Evolutionary conservation across 2,797 vertebrate genomes (phyloP).

Genomic region (Sarcoramphus papa): DNA sequence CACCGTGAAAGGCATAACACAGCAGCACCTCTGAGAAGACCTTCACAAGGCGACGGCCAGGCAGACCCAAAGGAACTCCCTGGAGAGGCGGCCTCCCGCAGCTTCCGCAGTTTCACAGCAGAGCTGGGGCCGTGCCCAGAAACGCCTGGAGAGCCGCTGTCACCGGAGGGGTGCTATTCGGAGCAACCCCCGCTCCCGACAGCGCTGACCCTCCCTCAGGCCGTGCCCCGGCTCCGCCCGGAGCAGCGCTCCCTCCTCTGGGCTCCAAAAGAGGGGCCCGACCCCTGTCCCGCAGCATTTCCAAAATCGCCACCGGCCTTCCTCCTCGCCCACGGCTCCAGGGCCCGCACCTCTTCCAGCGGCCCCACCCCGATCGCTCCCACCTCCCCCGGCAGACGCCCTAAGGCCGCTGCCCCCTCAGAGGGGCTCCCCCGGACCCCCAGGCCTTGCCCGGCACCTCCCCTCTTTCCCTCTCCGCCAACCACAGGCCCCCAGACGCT

Average conservation of each 20-base stretch:
- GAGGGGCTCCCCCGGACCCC: too few species aligned
- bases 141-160: fast-evolving
- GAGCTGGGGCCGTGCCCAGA: neutral
- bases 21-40: fast-evolving
- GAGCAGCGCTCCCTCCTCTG: neutral
- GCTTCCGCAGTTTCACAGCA: neutral
- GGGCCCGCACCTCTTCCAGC: neutral
- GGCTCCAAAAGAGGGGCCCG: neutral
- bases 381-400: too few species aligned
- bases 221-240: neutral
- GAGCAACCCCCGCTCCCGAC: neutral
- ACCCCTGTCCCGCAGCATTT: fast-evolving
- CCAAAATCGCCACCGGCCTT: neutral
- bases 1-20: fast-evolving
- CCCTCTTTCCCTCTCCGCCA: neutral
- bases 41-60: neutral
- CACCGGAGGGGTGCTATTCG: too few species aligned
- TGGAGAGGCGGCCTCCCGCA: fast-evolving
- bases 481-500: neutral
- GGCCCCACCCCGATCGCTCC: neutral
- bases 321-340: neutral
- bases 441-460: neutral
- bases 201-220: neutral
- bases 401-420: too few species aligned
- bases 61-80: neutral